Percentiles rank a stretch among this genome's conserved stretches.
Conservation (phyloP, 2,888 invertebrate genomes). For the Stenoptilia bipunctidactyla region DNA sequence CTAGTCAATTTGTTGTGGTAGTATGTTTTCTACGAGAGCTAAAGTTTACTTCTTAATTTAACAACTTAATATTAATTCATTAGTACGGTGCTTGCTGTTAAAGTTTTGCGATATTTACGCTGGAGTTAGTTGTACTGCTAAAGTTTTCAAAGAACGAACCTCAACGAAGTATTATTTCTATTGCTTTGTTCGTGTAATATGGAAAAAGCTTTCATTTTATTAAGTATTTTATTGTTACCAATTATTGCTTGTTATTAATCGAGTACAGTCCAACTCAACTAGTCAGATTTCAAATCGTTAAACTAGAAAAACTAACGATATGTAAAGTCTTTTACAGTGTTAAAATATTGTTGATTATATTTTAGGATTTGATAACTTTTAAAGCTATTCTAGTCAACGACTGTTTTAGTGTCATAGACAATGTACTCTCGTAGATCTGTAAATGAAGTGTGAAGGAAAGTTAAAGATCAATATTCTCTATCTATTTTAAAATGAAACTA, state of each 20-base stretch:
- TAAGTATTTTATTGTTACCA: conserved; percentile 19
- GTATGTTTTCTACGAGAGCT: conserved; percentile 60
- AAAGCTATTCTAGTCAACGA: conserved; percentile 43
- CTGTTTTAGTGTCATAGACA: conserved; percentile 32
- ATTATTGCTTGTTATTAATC: conserved; percentile 36
- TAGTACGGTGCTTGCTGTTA: conserved; percentile 65
- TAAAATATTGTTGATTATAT: too few relatives aligned
- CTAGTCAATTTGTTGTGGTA: conserved; percentile 69
- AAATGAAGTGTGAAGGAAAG: conserved; percentile 41
- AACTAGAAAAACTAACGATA: conserved; percentile 33
- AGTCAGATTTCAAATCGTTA: conserved; percentile 21
- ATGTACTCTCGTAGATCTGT: conserved; percentile 29
- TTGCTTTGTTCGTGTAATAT: conserved; percentile 16
- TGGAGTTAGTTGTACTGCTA: conserved; percentile 23
- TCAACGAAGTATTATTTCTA: conserved; percentile 45
- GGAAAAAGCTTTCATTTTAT: background rate
- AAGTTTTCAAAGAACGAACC: conserved; percentile 39
- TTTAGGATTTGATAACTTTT: conserved; percentile 19
- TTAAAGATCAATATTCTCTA: conserved; percentile 48
- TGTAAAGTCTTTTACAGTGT: conserved; percentile 24
- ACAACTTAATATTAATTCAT: conserved; percentile 30
- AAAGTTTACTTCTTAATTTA: conserved; percentile 48
- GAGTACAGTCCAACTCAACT: conserved; percentile 35
- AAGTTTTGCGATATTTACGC: conserved; percentile 39
- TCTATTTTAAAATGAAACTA: conserved; percentile 28